Conservation (phyloP, 1,140 invertebrate species). For the Nephotettix cincticeps region DNA sequence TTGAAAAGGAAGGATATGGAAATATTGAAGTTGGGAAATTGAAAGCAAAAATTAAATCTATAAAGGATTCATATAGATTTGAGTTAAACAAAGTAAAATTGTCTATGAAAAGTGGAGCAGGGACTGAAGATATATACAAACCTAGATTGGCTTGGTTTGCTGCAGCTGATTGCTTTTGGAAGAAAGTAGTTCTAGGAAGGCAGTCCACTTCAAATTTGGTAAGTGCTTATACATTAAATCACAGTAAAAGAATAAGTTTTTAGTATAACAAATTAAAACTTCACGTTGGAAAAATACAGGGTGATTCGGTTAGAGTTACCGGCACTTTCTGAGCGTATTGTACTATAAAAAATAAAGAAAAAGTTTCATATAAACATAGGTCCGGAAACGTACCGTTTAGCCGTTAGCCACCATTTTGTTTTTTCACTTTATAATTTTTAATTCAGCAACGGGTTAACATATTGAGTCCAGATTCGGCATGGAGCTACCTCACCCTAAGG, state of each 20-base stretch:
- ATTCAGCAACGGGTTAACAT: too few relatives aligned
- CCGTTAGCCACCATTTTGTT: too few relatives aligned
- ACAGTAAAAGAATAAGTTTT: slow-evolving; percentile 13
- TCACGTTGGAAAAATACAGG: too few relatives aligned
- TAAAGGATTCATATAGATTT: slow-evolving; percentile 26
- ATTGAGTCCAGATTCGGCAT: too few relatives aligned
- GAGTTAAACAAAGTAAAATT: slow-evolving; percentile 23
- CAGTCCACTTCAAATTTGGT: slow-evolving; percentile 26
- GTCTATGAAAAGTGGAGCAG: slow-evolving; percentile 28
- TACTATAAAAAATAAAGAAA: too few relatives aligned
- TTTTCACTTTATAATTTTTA: too few relatives aligned
- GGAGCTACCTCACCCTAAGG: too few relatives aligned
- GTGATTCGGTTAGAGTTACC: too few relatives aligned
- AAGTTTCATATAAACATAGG: too few relatives aligned
- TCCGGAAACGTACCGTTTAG: too few relatives aligned
- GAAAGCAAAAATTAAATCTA: slow-evolving; percentile 29
- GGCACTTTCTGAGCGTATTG: too few relatives aligned
- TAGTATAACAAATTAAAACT: not conserved
- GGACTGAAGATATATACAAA: slow-evolving; percentile 32
- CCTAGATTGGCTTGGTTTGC: slow-evolving; percentile 33
- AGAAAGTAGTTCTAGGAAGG: not conserved
- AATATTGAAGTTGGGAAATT: slow-evolving; percentile 2
- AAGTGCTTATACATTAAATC: slow-evolving; percentile 22
- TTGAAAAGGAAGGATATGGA: slow-evolving; percentile 18
- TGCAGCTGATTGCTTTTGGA: slow-evolving; percentile 25